Evolutionary conservation across 2,113 vertebrate species (phyloP).

Genomic region (Podarcis cretensis): DNA sequence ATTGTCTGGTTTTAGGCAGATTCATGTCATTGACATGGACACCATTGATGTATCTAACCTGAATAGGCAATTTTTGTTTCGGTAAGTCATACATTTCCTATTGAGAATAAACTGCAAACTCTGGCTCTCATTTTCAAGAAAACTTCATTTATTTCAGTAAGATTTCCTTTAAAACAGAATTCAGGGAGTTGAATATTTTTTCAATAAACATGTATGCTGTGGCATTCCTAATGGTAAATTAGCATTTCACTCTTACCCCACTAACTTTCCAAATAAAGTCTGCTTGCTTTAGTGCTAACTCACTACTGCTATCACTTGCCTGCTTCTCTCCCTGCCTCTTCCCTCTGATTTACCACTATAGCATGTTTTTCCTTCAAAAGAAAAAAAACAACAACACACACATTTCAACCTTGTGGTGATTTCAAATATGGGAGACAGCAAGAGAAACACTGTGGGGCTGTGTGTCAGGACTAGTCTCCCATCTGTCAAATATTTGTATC

Average conservation of each 20-base stretch:
- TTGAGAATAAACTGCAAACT: background rate
- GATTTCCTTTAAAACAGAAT: background rate
- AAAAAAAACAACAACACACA: background rate
- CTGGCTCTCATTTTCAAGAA: background rate
- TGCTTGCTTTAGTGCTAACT: background rate
- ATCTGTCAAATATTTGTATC: background rate
- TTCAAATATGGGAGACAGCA: background rate
- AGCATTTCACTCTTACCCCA: background rate
- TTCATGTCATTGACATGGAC: conserved; percentile 99
- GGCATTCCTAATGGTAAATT: background rate
- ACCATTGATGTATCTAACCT: conserved; percentile 96
- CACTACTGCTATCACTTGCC: background rate
- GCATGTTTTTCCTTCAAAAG: background rate
- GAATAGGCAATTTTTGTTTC: conserved; percentile 96
- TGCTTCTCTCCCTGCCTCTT: background rate
- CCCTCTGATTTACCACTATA: background rate
- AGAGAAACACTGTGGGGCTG: background rate
- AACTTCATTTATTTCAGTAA: background rate
- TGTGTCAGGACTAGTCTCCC: background rate
- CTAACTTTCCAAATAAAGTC: background rate
- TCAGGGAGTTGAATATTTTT: background rate
- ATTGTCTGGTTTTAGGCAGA: conserved; percentile 93
- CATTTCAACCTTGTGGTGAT: background rate
- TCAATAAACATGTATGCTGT: background rate
- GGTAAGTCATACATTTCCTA: conserved; percentile 77